Evolutionary conservation across 2,797 vertebrate species (phyloP).

Genomic region (Loriculus beryllinus): DNA sequence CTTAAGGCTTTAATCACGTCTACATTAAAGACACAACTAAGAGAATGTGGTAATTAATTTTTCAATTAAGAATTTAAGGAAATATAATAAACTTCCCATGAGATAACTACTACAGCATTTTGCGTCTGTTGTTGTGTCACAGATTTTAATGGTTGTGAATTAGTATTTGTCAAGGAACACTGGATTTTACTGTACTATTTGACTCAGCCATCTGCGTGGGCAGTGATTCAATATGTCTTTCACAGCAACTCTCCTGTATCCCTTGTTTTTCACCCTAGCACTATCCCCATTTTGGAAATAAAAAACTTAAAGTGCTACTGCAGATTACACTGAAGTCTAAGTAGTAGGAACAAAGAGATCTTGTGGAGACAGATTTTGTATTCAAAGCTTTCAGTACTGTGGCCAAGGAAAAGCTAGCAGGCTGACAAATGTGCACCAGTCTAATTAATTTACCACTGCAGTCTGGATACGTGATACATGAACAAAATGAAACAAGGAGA

Average conservation of each 20-base stretch:
- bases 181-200: not conserved
- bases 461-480: not conserved
- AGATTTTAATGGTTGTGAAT: not conserved
- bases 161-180: conserved; percentile 14
- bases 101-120: not conserved
- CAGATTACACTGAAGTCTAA: not conserved
- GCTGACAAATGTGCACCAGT: not conserved
- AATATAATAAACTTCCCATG: not conserved
- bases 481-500: not conserved
- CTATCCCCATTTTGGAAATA: not conserved
- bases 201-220: conserved; percentile 37
- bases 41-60: not conserved
- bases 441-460: conserved; percentile 6
- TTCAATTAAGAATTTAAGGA: not conserved
- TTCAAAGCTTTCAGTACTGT: not conserved
- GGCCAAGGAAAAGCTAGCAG: not conserved
- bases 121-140: not conserved
- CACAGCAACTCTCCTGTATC: not conserved
- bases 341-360: conserved; percentile 19
- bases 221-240: conserved; percentile 28
- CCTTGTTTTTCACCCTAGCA: conserved; percentile 4
- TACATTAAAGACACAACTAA: not conserved
- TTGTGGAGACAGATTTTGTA: not conserved
- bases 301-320: not conserved
- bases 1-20: not conserved